These are phyloP conservation scores for Stegostoma tigrinum DNA, from an alignment of 2,113 vertebrate genomes.

Conservation along the genomic window DNA sequence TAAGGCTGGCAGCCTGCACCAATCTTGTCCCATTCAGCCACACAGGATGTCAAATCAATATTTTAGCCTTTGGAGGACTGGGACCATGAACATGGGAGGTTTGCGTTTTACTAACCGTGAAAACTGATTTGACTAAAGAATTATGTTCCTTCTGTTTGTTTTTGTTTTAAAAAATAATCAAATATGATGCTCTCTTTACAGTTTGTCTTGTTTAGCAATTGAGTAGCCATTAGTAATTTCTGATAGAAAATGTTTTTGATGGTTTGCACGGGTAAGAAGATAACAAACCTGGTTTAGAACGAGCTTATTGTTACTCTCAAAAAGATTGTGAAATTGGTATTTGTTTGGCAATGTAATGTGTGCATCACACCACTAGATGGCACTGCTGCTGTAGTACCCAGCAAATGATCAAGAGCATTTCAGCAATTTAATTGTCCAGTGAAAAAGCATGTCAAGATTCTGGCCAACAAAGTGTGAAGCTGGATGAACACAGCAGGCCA, in stretches of 20 bases:
- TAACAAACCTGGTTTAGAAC: background rate
- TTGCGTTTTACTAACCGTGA: background rate
- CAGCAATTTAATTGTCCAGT: background rate
- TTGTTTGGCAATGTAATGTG: background rate
- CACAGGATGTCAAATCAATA: background rate
- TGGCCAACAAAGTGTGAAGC: no score
- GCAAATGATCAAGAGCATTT: background rate
- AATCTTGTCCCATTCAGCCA: background rate
- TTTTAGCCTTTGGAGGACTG: background rate
- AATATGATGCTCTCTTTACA: background rate
- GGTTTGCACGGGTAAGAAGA: background rate
- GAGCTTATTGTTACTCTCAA: background rate
- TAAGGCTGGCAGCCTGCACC: background rate
- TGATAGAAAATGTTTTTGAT: background rate
- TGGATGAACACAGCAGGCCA: no score
- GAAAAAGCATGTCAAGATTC: no score
- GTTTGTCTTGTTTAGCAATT: background rate
- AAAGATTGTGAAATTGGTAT: background rate
- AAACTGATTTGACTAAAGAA: background rate
- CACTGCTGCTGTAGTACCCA: background rate
- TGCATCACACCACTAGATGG: background rate
- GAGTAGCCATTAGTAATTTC: background rate
- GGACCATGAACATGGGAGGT: background rate
- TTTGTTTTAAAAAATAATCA: background rate
- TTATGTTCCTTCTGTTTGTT: background rate